A percentile compares a stretch with the other conserved stretches of the same genome.
Evolutionary conservation across 2,888 invertebrate genomes (phyloP).

Genomic region (Hydrotaea cyrtoneurina): DNA sequence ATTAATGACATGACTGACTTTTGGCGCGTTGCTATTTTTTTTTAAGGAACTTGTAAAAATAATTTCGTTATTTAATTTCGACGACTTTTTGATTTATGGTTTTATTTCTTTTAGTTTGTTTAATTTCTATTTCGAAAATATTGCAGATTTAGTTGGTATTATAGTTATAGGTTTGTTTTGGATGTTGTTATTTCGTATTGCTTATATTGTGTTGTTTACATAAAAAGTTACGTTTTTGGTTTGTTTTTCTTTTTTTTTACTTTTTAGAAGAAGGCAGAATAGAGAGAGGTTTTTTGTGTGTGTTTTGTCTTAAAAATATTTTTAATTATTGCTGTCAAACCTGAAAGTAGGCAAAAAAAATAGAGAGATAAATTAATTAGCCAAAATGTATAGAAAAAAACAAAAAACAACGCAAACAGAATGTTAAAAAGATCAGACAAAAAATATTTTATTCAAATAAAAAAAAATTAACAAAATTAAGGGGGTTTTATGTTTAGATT

Average conservation of each 20-base stretch:
- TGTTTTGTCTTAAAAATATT: conserved; percentile 24
- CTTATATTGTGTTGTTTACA: background rate
- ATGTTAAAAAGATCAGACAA: background rate
- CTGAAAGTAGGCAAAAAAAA: conserved; percentile 51
- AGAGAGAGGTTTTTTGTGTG: conserved; percentile 1
- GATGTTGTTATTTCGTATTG: conserved; percentile 9
- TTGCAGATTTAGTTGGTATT: conserved; percentile 67
- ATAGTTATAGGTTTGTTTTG: background rate
- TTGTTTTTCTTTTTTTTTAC: conserved; percentile 3
- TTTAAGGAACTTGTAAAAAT: background rate
- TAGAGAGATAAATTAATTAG: conserved; percentile 28
- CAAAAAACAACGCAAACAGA: background rate
- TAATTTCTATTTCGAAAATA: conserved; percentile 17
- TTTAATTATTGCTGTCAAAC: conserved; percentile 47
- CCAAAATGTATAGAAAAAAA: background rate
- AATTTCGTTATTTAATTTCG: conserved; percentile 14
- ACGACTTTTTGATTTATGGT: background rate
- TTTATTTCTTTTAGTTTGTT: conserved; percentile 28
- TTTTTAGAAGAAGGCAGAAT: conserved; percentile 13
- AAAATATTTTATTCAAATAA: too few relatives aligned
- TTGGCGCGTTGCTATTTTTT: background rate
- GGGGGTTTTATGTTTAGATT: too few relatives aligned
- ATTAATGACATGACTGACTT: background rate
- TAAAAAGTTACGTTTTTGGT: background rate
- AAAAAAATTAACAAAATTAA: too few relatives aligned